Conservation (phyloP, 2,888 invertebrate genomes). For the Acrobasis repandana region DNA sequence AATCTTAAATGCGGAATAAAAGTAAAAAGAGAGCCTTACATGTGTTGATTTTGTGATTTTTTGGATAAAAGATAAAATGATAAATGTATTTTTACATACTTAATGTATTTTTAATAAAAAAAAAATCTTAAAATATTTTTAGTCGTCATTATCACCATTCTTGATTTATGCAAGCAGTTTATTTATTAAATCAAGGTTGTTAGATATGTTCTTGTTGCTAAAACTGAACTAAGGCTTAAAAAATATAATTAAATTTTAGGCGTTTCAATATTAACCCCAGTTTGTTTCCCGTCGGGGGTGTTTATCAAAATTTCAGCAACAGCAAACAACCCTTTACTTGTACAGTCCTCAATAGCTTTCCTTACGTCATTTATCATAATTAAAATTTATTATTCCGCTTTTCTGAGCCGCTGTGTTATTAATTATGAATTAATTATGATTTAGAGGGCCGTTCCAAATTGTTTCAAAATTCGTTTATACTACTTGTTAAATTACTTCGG, state of each 20-base stretch:
- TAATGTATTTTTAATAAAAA: too few relatives aligned
- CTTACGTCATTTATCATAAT: slow-evolving; percentile 23
- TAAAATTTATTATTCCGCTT: slow-evolving; percentile 25
- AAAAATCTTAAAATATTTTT: too few relatives aligned
- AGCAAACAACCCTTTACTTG: slow-evolving; percentile 13
- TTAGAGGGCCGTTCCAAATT: slow-evolving; percentile 20
- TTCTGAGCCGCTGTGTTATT: slow-evolving; percentile 21
- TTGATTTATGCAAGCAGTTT: too few relatives aligned
- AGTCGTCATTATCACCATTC: too few relatives aligned
- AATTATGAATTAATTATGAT: slow-evolving; percentile 25
- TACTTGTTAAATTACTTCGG: slow-evolving; percentile 23
- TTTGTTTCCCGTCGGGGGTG: not conserved
- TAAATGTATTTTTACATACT: too few relatives aligned
- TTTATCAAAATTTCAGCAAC: slow-evolving; percentile 19
- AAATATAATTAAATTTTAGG: not conserved
- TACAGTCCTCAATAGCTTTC: slow-evolving; percentile 20
- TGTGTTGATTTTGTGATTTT: too few relatives aligned
- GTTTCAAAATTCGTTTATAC: slow-evolving; percentile 22
- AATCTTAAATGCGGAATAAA: too few relatives aligned
- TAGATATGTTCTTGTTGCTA: too few relatives aligned
- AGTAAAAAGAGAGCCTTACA: too few relatives aligned
- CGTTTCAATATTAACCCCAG: not conserved
- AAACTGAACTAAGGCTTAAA: not conserved
- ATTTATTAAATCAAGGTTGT: too few relatives aligned
- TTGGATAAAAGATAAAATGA: too few relatives aligned